Conservation (phyloP, 2,797 vertebrate genomes). For the Ceryle rudis region DNA sequence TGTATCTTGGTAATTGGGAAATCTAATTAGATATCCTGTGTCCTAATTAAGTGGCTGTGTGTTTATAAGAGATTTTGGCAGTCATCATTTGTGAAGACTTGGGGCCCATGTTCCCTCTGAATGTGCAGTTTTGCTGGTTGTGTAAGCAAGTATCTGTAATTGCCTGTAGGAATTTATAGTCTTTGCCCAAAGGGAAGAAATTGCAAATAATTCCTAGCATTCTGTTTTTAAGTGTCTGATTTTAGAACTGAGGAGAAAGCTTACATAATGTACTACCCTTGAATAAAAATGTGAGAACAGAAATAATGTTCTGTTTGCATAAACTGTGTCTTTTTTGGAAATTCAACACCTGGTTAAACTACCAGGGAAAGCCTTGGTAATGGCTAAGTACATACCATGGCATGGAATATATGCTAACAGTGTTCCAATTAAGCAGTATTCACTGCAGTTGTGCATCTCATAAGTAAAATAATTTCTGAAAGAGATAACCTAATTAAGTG, state of each 20-base stretch:
- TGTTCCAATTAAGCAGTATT: neutral
- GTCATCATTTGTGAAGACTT: neutral
- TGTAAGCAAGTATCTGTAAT: neutral
- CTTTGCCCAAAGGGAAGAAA: neutral
- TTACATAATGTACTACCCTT: neutral
- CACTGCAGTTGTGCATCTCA: slow-evolving; percentile 15
- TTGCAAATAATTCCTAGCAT: neutral
- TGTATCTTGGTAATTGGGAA: neutral
- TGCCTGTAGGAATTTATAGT: neutral
- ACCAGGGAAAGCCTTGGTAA: neutral
- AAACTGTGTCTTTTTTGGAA: neutral
- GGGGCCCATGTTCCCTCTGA: neutral
- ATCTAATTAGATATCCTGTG: neutral
- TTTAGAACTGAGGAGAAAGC: neutral
- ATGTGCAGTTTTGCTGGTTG: neutral
- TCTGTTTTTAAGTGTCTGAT: neutral
- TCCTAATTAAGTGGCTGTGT: neutral
- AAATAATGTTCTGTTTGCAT: neutral
- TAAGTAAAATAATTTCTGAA: slow-evolving; percentile 44
- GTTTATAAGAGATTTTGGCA: neutral
- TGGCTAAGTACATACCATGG: neutral
- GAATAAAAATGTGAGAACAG: neutral
- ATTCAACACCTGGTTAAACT: neutral
- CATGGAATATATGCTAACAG: neutral
- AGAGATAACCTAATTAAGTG: slow-evolving; percentile 2